Base-by-base conservation (phyloP, 2,797 vertebrate species). In the Triplophysa yarkandensis region DNA sequence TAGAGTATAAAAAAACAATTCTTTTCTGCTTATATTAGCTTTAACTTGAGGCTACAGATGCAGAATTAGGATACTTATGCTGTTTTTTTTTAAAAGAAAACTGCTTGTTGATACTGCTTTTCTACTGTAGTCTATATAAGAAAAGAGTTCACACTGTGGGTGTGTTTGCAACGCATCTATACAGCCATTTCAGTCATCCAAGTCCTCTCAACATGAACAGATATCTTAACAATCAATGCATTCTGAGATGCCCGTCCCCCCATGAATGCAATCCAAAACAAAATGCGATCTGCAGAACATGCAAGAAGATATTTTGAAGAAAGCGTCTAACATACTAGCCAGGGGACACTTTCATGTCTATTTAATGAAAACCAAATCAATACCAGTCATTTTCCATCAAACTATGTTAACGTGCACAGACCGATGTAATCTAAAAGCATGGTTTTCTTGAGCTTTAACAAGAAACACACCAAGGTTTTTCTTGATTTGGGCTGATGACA, bases 1-100 rank as follows among this genome's bases (percentile, higher is more conserved):
- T 61, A 71, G 58, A 43, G 70, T 25, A 55, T 25, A 55, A 32
- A 23, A 41, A 57, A 23, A 11, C n/a, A 19, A 14, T 9, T 55
- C 27, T 16, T 21, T 54, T 60, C 34, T 5, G 8, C 52, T 61
- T 28, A 39, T 43, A 54, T 19, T 41, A 46, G 62, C 54, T 60
- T 52, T 60, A n/a, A 6, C 46, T 64, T 34, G 13, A 34, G 6
- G 9, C 19, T 19, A 25, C 17, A 27, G 48, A 60, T 10, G 23
- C 25, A 19, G 23, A 64, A 43, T 43, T 7, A 43, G 32, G 23
- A 34, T 69, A 14, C 13, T 50, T 9, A 36, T 44, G 25, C 11
- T 6, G 30, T 6, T 30, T 39, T 39, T 39, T 0, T 39, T 9
- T 43, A 6, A 6, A 69, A 69, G 17, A 34, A 3, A 0, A 64